Conservation (phyloP, 2,113 vertebrate species). For the Apteryx owenii region DNA sequence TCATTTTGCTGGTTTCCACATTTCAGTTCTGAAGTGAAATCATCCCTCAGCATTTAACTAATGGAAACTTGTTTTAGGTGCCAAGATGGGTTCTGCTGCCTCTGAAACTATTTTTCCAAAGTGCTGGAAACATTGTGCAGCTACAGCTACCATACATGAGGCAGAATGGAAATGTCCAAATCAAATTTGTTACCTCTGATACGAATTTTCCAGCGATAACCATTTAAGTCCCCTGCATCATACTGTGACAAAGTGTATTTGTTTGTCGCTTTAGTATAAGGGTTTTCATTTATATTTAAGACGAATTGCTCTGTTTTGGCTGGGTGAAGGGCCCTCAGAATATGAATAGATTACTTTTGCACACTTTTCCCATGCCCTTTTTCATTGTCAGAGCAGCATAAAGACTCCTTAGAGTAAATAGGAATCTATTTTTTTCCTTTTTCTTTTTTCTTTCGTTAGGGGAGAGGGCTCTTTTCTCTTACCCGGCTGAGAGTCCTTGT, state of each 20-base stretch:
- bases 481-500: background rate
- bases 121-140: constrained; percentile 62
- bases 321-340: background rate
- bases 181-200: constrained; percentile 39
- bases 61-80: constrained; percentile 75
- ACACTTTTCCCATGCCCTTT: background rate
- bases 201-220: constrained; percentile 58
- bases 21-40: constrained; percentile 74
- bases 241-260: background rate
- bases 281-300: background rate
- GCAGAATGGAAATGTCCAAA: constrained; percentile 61
- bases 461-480: background rate
- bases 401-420: background rate
- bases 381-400: background rate
- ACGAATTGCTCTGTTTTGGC: background rate
- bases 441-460: background rate
- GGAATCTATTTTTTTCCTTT: background rate
- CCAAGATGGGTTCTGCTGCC: constrained; percentile 73
- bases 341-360: constrained; percentile 14
- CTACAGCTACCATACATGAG: constrained; percentile 39
- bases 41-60: constrained; percentile 70
- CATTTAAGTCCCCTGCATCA: background rate
- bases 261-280: background rate
- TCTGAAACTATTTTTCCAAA: constrained; percentile 71
- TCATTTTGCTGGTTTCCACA: constrained; percentile 66